These are phyloP conservation scores for Monopis laevigella DNA, from an alignment of 2,888 invertebrate genomes.

Conservation along the genomic window DNA sequence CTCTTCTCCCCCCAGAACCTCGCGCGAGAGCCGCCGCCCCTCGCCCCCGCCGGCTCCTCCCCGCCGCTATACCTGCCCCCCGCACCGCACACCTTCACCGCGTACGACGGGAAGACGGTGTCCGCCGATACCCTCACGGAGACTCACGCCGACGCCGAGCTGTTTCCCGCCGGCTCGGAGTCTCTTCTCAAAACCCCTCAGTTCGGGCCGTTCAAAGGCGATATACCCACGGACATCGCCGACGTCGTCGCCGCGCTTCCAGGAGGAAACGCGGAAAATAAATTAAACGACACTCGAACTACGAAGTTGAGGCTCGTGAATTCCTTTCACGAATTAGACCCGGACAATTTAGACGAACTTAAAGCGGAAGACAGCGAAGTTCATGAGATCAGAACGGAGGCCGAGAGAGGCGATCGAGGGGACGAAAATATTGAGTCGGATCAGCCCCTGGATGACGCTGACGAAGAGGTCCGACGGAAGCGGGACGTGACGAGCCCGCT, in stretches of 20 bases:
- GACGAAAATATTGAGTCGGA: conserved; percentile 22
- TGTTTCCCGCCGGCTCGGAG: conserved; percentile 53
- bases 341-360: conserved; percentile 25
- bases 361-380: conserved; percentile 35
- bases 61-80: conserved; percentile 82
- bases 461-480: conserved; percentile 23
- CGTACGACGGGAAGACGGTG: conserved; percentile 80
- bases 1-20: conserved; percentile 45
- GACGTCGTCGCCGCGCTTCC: background rate
- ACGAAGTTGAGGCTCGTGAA: conserved; percentile 53
- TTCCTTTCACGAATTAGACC: conserved; percentile 24
- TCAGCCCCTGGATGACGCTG: conserved; percentile 15
- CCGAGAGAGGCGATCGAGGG: conserved; percentile 26
- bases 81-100: conserved; percentile 70
- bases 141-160: conserved; percentile 47
- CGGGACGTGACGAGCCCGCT: conserved; percentile 42
- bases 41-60: conserved; percentile 73
- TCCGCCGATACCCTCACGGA: conserved; percentile 71
- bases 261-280: conserved; percentile 14
- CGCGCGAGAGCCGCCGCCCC: conserved; percentile 55
- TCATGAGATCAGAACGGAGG: conserved; percentile 22
- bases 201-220: conserved; percentile 78
- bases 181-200: conserved; percentile 73
- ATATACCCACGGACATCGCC: conserved; percentile 65
- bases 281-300: conserved; percentile 23